Evolutionary conservation across 2,113 vertebrate genomes (phyloP), one percentile per base, ranked within the genome.

Genomic region (Podiceps cristatus): DNA sequence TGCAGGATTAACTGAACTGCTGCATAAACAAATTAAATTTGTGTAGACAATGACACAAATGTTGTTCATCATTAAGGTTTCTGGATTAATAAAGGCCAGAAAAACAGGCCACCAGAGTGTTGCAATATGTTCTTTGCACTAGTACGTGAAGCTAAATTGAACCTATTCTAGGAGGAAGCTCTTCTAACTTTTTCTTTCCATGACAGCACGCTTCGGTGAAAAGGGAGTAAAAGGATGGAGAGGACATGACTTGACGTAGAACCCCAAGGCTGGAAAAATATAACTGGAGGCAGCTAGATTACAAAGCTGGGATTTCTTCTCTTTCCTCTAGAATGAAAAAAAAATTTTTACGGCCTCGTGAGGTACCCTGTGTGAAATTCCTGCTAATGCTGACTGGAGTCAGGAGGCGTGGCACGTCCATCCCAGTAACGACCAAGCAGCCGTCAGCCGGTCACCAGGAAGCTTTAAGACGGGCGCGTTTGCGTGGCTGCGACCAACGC

Each of bases 21-120:
- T 99, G 98, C 99, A 99, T 98, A 99, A 98, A 98, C 98, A 98
- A 99, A 99, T 98, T 98, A 98, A 98, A 99, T 99, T 99, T 98
- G 98, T 98, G 98, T 98, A 98, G 98, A 98, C 98, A 98, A 98
- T 98, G 97, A 98, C 98, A 98, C 98, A 99, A 99, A 98, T 98
- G 99, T 98, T 98, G 98, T 98, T 98, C 98, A 97, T 98, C 98
- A 98, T 98, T 98, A 98, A 97, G 98, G 98, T 98, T 98, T 98
- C 98, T 98, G 98, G 98, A 98, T 98, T 98, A 98, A 98, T 98
- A 98, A 98, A 97, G 98, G 96, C 96, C 97, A 98, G 98, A 98
- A 98, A 98, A 98, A 97, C 98, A 98, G 98, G 98, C 97, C 96
- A 97, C 96, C 88, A n/a, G n/a, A 3, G 96, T 53, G 86, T 84